A percentile compares a stretch with the other conserved stretches of the same genome.
phyloP scores from a whole-genome alignment of 2,888 invertebrate genomes.

The Machimus atricapillus region DNA sequence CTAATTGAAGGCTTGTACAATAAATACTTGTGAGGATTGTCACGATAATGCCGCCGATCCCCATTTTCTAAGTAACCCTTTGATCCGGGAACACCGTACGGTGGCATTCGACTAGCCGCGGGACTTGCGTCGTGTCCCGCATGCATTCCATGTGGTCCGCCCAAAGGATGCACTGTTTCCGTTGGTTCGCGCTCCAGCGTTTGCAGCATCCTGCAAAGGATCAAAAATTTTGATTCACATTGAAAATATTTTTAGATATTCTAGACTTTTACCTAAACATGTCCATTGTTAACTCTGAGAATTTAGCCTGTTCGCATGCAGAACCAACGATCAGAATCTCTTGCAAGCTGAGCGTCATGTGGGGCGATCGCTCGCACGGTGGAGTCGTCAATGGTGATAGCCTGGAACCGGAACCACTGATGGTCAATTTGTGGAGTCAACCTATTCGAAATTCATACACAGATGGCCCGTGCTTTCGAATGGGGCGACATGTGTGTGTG shows the following conservation, averaged over 20 bases:
- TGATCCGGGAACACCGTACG: slow-evolving; percentile 65
- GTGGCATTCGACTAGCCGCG: slow-evolving; percentile 63
- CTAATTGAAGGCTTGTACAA: slow-evolving; percentile 94
- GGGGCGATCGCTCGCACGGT: slow-evolving; percentile 84
- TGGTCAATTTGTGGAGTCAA: slow-evolving; percentile 60
- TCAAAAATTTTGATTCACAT: not conserved
- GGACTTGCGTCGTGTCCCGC: slow-evolving; percentile 63
- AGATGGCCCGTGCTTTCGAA: slow-evolving; percentile 64
- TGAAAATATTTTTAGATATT: not conserved
- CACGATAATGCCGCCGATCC: slow-evolving; percentile 72
- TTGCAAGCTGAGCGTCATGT: slow-evolving; percentile 87
- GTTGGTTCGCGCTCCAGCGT: slow-evolving; percentile 92
- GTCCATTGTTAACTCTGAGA: slow-evolving; percentile 95
- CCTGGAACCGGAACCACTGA: slow-evolving; percentile 67
- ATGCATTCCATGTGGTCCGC: slow-evolving; percentile 63
- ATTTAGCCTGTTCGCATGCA: slow-evolving; percentile 92
- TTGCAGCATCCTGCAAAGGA: slow-evolving; percentile 80
- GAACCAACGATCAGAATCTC: slow-evolving; percentile 95
- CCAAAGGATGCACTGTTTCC: slow-evolving; percentile 74
- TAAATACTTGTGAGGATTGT: slow-evolving; percentile 96
- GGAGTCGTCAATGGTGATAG: slow-evolving; percentile 84
- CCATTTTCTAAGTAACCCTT: slow-evolving; percentile 75
- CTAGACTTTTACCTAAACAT: slow-evolving; percentile 75
- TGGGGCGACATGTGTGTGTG: slow-evolving; percentile 49
- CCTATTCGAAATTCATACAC: slow-evolving; percentile 59